phyloP scores from a whole-genome alignment of 2,888 invertebrate species.

The Pherbina coryleti region DNA sequence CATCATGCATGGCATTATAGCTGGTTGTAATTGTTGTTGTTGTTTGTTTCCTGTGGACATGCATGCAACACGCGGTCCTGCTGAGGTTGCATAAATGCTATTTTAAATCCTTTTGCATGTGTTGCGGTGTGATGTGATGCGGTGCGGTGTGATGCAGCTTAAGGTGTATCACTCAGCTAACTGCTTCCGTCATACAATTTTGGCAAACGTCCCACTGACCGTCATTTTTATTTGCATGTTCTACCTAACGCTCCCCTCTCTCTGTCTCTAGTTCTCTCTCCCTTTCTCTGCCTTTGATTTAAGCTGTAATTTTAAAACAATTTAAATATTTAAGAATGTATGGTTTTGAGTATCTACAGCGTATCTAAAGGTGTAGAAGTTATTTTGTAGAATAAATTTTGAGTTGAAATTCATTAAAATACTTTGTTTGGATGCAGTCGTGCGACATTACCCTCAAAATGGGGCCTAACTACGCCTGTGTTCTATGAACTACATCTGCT shows the following conservation, averaged over 20 bases:
- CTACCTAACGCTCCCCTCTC: background rate
- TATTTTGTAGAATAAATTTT: background rate
- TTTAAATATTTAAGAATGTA: background rate
- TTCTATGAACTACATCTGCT: no score
- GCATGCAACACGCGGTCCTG: background rate
- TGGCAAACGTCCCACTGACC: background rate
- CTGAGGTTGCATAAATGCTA: background rate
- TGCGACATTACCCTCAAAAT: no score
- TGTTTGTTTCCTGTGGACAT: background rate
- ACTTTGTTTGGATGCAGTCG: no score
- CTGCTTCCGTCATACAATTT: background rate
- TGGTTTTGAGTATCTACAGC: background rate
- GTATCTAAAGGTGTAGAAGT: background rate
- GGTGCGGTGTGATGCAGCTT: background rate
- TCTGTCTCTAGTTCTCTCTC: background rate
- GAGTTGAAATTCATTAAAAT: no score
- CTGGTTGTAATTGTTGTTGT: background rate
- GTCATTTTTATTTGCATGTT: background rate
- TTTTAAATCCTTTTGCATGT: constrained; percentile 3
- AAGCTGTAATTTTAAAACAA: background rate
- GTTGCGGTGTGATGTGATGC: background rate
- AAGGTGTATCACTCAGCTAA: background rate
- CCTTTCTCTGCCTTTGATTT: background rate
- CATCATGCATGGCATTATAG: background rate
- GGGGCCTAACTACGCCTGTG: no score